A percentile compares a stretch with the other conserved stretches of the same genome.
Evolutionary conservation across 2,797 vertebrate genomes (phyloP).

Genomic region (Fringilla coelebs): DNA sequence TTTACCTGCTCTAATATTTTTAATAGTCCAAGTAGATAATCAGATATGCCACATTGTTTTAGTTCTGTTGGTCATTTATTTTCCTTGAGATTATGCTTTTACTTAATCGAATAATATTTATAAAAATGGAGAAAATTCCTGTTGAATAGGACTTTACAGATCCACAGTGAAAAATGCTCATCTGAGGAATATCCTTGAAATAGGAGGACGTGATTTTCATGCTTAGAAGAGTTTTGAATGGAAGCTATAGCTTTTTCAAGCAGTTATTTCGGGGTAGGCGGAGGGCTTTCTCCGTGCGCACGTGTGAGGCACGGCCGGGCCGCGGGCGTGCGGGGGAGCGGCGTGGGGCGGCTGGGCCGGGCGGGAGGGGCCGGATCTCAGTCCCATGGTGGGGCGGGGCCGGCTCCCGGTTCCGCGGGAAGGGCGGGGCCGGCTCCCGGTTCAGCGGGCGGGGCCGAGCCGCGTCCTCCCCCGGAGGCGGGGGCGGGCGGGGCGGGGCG

Average conservation of each 20-base stretch:
- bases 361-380: background rate
- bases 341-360: background rate
- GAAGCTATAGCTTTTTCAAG: rapidly evolving
- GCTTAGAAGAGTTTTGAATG: background rate
- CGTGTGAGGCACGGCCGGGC: background rate
- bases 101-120: background rate
- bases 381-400: background rate
- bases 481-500: background rate
- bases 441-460: background rate
- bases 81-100: background rate
- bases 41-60: rapidly evolving
- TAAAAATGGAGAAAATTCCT: background rate
- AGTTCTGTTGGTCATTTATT: background rate
- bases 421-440: background rate
- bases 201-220: background rate
- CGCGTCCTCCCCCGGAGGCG: background rate
- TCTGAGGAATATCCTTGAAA: background rate
- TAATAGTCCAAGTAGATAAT: background rate
- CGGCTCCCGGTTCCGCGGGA: background rate
- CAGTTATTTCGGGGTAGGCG: rapidly evolving
- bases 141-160: background rate
- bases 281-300: background rate
- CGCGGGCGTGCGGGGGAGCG: background rate
- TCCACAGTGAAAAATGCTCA: background rate
- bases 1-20: background rate